A percentile compares a stretch with the other conserved stretches of the same genome.
Conservation (phyloP, 2,113 vertebrate genomes). For the Felis catus region DNA sequence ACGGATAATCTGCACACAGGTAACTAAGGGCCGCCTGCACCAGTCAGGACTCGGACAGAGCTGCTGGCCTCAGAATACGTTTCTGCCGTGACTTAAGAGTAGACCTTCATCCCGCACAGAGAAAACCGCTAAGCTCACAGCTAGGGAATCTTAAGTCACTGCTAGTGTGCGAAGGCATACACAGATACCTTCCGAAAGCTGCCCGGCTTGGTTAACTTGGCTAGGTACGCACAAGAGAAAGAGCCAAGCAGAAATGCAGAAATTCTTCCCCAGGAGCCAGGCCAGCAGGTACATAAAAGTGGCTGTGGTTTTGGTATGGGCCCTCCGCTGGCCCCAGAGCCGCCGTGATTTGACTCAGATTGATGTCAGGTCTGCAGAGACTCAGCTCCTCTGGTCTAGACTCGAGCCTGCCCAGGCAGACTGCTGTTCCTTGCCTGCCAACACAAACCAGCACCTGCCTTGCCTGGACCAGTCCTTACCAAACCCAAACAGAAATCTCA, state of each 20-base stretch:
- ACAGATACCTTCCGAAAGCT: neutral
- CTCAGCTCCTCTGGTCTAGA: neutral
- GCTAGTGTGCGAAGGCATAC: neutral
- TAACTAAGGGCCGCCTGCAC: no score
- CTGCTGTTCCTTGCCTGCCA: neutral
- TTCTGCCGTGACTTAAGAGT: neutral
- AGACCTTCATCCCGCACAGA: neutral
- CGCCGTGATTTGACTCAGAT: neutral
- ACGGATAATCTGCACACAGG: neutral
- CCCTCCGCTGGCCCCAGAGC: neutral
- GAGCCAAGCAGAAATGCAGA: neutral
- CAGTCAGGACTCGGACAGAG: neutral
- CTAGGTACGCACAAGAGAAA: neutral
- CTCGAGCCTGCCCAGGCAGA: conserved; percentile 59
- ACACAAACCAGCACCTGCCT: neutral
- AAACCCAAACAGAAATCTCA: conserved; percentile 44
- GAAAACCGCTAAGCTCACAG: neutral
- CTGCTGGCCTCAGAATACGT: neutral
- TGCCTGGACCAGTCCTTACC: conserved; percentile 48
- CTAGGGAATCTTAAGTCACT: neutral
- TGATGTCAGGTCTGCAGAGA: neutral
- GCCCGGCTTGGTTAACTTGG: neutral
- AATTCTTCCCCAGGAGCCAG: neutral
- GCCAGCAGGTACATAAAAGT: neutral
- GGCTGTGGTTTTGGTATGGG: neutral